Conservation (phyloP, 2,888 invertebrate species). For the Orthonychiurus folsomi region DNA sequence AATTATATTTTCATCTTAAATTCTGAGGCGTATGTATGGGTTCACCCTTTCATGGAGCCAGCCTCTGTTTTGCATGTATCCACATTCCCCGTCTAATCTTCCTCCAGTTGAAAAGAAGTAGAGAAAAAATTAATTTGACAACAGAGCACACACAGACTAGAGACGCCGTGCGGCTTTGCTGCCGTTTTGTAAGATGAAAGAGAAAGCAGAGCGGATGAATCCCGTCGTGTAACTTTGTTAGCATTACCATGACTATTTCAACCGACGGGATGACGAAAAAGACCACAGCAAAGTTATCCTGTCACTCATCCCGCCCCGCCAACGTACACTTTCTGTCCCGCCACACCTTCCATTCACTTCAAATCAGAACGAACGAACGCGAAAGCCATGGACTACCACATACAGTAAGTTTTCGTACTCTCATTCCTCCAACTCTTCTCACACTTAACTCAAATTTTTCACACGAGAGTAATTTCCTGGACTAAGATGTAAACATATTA, state of each 20-base stretch:
- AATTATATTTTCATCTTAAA: neutral
- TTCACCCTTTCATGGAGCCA: too few species aligned
- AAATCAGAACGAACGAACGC: neutral
- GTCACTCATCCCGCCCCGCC: too few species aligned
- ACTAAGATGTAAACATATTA: neutral
- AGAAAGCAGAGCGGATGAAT: neutral
- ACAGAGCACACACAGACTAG: neutral
- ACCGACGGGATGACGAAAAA: too few species aligned
- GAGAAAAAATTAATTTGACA: neutral
- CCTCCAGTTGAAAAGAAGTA: neutral
- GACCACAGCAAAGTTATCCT: too few species aligned
- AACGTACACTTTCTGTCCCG: too few species aligned
- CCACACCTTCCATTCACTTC: too few species aligned
- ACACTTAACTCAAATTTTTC: neutral
- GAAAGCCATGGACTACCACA: neutral
- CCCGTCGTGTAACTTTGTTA: too few species aligned
- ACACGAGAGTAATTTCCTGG: neutral
- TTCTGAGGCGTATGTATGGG: too few species aligned
- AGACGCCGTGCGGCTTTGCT: neutral
- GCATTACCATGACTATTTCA: too few species aligned
- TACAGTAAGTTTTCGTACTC: neutral
- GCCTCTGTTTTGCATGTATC: too few species aligned
- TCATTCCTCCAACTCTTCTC: neutral
- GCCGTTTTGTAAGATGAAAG: neutral
- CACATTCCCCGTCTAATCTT: too few species aligned